Percentiles rank a stretch among this genome's conserved stretches.
These are phyloP conservation scores for Euwallacea similis DNA, from an alignment of 1,140 invertebrate species.

Conservation along the genomic window DNA sequence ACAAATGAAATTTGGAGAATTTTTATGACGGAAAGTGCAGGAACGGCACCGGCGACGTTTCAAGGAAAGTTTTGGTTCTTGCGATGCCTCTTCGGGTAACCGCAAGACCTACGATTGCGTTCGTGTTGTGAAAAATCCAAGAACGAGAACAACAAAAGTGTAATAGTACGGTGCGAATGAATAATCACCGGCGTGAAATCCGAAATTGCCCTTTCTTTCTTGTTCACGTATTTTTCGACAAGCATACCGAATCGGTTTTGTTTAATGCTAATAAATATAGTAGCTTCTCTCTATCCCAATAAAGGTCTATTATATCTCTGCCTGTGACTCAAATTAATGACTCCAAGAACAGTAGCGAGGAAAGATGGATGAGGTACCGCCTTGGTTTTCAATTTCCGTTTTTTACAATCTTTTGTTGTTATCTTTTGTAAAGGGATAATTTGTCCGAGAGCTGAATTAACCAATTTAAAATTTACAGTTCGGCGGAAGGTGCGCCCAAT, in stretches of 20 bases:
- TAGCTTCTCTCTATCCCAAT: constrained; percentile 22
- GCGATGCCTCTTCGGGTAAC: too few species aligned
- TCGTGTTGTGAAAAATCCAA: too few species aligned
- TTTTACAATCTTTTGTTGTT: constrained; percentile 34
- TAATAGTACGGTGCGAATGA: constrained; percentile 3
- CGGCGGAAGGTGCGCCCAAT: constrained; percentile 2
- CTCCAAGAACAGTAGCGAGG: constrained; percentile 28
- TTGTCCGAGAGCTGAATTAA: constrained; percentile 23
- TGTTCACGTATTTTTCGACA: constrained; percentile 32
- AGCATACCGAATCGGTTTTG: constrained; percentile 25
- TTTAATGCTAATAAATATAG: constrained; percentile 31
- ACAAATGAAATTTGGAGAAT: constrained; percentile 16
- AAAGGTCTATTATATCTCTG: constrained; percentile 16
- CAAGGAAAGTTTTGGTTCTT: too few species aligned
- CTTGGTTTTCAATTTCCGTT: constrained; percentile 40
- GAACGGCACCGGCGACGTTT: too few species aligned
- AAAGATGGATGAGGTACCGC: constrained; percentile 41
- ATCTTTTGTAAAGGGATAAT: constrained; percentile 25
- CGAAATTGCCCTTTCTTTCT: constrained; percentile 45
- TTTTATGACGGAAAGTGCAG: constrained; percentile 19
- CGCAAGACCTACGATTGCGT: too few species aligned
- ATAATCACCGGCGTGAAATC: constrained; percentile 45
- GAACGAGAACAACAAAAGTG: not conserved
- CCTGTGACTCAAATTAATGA: constrained; percentile 40
- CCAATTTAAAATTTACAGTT: constrained; percentile 21